Percentiles rank a stretch among this genome's conserved stretches.
Conservation (phyloP, 2,797 vertebrate genomes). For the Melanotaenia boesemani region DNA sequence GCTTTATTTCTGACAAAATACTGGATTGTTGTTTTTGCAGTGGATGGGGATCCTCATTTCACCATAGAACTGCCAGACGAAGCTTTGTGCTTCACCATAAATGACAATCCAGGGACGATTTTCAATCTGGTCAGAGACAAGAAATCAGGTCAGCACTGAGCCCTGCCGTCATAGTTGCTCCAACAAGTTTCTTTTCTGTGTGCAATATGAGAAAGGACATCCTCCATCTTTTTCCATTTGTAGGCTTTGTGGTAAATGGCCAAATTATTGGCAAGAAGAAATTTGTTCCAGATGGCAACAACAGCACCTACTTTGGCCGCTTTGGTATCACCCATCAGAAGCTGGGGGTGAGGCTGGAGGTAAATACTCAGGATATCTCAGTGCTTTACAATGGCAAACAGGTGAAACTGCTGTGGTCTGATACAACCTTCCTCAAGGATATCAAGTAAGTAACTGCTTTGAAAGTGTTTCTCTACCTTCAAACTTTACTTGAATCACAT, state of each 20-base stretch:
- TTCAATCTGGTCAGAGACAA: constrained; percentile 86
- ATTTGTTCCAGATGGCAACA: constrained; percentile 60
- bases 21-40: constrained; percentile 66
- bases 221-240: not conserved
- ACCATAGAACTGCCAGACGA: constrained; percentile 81
- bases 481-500: not conserved
- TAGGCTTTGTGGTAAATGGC: constrained; percentile 90
- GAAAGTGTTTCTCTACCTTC: not conserved
- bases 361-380: constrained; percentile 85
- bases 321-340: constrained; percentile 85
- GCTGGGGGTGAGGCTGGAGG: constrained; percentile 83
- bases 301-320: constrained; percentile 90
- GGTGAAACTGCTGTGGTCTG: constrained; percentile 84
- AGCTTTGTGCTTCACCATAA: constrained; percentile 86
- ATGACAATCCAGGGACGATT: constrained; percentile 71
- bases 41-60: constrained; percentile 87
- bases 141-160: constrained; percentile 80
- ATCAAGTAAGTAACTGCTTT: constrained; percentile 64
- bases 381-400: constrained; percentile 77
- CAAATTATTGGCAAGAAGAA: constrained; percentile 89
- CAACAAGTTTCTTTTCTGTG: not conserved
- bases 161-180: not conserved
- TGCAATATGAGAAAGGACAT: not conserved
- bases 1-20: not conserved
- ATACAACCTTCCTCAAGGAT: constrained; percentile 76